These are phyloP conservation scores for Myiozetetes cayanensis DNA, from an alignment of 2,113 vertebrate genomes.

Conservation along the genomic window DNA sequence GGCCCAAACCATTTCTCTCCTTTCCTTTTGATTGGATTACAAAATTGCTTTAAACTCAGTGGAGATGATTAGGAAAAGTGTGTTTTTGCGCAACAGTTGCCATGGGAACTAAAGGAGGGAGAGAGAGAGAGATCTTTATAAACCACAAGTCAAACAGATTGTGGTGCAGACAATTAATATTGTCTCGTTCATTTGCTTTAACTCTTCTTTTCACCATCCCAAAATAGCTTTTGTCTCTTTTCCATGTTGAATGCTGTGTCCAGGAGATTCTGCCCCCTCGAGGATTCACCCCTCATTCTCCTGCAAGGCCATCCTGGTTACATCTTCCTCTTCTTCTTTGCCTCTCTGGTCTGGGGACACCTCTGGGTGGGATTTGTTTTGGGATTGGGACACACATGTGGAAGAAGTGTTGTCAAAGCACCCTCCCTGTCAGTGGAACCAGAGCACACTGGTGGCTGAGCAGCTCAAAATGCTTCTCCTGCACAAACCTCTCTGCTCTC, in stretches of 20 bases:
- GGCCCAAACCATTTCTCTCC: background rate
- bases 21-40: constrained; percentile 7
- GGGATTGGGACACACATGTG: background rate
- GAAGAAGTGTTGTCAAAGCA: background rate
- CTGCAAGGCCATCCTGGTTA: background rate
- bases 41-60: constrained; percentile 26
- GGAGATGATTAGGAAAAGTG: constrained; percentile 31
- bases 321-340: background rate
- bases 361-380: background rate
- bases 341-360: background rate
- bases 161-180: constrained; percentile 53
- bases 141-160: constrained; percentile 56
- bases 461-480: background rate
- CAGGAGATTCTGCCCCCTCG: background rate
- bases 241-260: fast-evolving
- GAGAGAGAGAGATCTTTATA: constrained; percentile 26
- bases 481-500: background rate
- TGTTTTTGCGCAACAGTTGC: constrained; percentile 43
- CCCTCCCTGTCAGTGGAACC: background rate
- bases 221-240: background rate
- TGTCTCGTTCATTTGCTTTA: constrained; percentile 45
- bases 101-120: constrained; percentile 50
- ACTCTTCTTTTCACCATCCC: background rate
- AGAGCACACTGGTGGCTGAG: background rate
- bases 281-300: background rate